These are phyloP conservation scores for Botia kubotai DNA, from an alignment of 2,797 vertebrate genomes.

Conservation along the genomic window DNA sequence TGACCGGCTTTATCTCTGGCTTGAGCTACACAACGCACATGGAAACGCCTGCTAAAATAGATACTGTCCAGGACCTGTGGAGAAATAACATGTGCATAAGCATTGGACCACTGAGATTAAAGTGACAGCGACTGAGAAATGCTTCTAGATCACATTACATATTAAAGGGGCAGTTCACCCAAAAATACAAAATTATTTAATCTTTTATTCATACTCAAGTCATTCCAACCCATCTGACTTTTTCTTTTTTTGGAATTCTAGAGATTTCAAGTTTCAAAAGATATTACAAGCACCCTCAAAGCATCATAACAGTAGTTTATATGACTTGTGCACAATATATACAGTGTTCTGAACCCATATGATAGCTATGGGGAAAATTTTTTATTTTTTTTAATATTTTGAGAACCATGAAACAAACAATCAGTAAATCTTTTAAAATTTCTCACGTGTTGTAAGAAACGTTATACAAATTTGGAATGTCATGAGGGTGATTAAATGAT, in stretches of 20 bases:
- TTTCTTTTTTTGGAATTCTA: not conserved
- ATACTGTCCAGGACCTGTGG: slow-evolving; percentile 94
- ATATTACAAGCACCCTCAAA: not conserved
- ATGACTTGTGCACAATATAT: not conserved
- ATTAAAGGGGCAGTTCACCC: not conserved
- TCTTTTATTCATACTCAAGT: not conserved
- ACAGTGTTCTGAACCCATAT: no score
- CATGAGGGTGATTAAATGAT: not conserved
- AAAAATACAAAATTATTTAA: not conserved
- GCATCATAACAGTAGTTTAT: not conserved
- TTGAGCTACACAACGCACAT: slow-evolving; percentile 94
- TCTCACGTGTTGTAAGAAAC: not conserved
- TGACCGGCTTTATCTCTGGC: slow-evolving; percentile 92
- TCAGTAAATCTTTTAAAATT: no score
- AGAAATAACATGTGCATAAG: slow-evolving; percentile 7
- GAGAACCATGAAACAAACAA: no score
- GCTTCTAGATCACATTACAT: not conserved
- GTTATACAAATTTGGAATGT: not conserved
- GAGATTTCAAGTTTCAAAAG: no score
- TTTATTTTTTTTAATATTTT: no score
- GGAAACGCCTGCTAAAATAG: slow-evolving; percentile 97
- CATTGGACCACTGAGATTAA: not conserved
- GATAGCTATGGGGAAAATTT: no score
- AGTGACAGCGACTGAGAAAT: not conserved
- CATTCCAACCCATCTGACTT: not conserved